Percentiles rank a stretch among this genome's conserved stretches.
Conservation (phyloP, 2,113 vertebrate genomes). For the Pardalotus punctatus region DNA sequence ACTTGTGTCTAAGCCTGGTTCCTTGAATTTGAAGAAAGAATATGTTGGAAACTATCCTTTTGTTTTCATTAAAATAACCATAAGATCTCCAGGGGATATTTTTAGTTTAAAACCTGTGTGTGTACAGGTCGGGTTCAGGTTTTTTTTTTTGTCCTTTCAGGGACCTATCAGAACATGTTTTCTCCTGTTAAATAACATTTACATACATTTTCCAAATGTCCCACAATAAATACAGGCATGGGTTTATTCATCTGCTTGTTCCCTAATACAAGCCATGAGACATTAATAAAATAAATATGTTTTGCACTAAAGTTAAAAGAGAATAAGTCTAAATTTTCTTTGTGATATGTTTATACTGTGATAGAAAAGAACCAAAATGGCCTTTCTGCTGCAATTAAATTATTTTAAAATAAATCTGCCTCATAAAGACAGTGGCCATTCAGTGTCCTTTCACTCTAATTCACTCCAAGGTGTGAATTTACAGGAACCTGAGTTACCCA, state of each 20-base stretch:
- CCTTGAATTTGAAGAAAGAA: neutral
- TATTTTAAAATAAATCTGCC: neutral
- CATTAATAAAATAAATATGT: fast-evolving
- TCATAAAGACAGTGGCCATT: neutral
- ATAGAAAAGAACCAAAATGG: neutral
- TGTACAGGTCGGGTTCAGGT: neutral
- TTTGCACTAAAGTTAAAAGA: neutral
- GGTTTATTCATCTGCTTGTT: neutral
- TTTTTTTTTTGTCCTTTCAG: neutral
- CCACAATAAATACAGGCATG: fast-evolving
- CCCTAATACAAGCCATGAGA: neutral
- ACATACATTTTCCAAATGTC: neutral
- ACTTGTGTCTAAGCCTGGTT: neutral
- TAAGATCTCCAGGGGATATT: neutral
- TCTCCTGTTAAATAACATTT: fast-evolving
- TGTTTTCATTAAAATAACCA: neutral
- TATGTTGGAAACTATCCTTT: neutral
- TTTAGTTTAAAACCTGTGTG: neutral
- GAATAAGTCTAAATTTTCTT: neutral
- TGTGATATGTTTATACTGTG: neutral
- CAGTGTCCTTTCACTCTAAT: neutral
- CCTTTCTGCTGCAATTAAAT: neutral
- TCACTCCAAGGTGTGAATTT: too few species aligned
- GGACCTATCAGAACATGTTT: neutral
- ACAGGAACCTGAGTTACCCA: too few species aligned